These are phyloP conservation scores for Argya squamiceps DNA, from an alignment of 2,797 vertebrate species.

Conservation along the genomic window DNA sequence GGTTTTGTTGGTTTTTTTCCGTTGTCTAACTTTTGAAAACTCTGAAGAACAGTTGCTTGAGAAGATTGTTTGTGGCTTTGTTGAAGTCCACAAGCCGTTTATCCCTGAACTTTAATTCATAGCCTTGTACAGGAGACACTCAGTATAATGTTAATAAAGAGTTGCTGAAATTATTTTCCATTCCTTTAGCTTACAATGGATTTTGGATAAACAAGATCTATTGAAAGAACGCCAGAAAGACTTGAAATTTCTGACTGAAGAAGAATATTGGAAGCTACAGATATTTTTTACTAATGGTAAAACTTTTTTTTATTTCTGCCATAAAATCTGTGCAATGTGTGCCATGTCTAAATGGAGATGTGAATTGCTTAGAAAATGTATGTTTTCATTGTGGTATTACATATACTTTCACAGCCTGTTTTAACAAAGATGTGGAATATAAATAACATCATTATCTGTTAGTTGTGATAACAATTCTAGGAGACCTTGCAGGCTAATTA, in stretches of 20 bases:
- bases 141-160: background rate
- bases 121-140: background rate
- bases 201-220: conserved; percentile 98
- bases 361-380: background rate
- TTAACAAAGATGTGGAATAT: background rate
- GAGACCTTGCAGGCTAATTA: background rate
- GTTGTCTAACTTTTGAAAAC: background rate
- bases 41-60: fast-evolving
- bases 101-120: background rate
- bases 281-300: conserved; percentile 99
- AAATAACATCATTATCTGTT: background rate
- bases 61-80: background rate
- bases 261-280: conserved; percentile 99
- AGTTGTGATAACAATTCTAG: background rate
- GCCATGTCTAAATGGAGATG: background rate
- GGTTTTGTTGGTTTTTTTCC: background rate
- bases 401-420: background rate
- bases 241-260: conserved; percentile 94
- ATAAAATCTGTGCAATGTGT: background rate
- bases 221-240: conserved; percentile 98
- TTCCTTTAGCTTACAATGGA: conserved; percentile 92
- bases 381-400: background rate
- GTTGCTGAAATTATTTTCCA: conserved; percentile 38
- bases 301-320: background rate
- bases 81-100: background rate